Conservation (phyloP, 92 coral and sea anemone genomes). For the Ricordea florida region DNA sequence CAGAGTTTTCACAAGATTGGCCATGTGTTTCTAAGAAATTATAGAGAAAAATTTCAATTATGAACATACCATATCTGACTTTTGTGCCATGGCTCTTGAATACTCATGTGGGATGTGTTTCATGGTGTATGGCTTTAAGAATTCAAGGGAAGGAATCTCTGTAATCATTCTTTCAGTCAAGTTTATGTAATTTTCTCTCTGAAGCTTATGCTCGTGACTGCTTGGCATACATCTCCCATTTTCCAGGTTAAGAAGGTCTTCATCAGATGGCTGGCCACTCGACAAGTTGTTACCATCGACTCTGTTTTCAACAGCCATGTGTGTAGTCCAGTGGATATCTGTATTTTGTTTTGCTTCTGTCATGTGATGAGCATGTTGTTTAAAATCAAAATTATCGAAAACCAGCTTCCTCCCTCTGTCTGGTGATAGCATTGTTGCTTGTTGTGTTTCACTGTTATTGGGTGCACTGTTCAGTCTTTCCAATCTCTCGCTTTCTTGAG, state of each 20-base stretch:
- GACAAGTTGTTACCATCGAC: conserved; percentile 47
- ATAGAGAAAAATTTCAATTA: too few species aligned
- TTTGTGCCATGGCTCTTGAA: conserved; percentile 5
- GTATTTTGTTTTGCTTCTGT: conserved; percentile 53
- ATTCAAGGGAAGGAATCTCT: conserved; percentile 27
- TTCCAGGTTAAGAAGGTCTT: conserved; percentile 11
- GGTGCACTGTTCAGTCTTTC: not conserved
- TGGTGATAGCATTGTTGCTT: not conserved
- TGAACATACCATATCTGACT: conserved; percentile 36
- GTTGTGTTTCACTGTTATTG: conserved; percentile 1
- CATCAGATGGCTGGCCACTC: not conserved
- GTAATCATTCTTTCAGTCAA: conserved; percentile 29
- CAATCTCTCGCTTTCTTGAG: conserved; percentile 4
- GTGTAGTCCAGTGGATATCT: conserved; percentile 56
- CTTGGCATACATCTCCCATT: conserved; percentile 55
- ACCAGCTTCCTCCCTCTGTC: conserved; percentile 57
- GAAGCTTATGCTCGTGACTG: conserved; percentile 45
- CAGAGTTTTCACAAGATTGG: too few species aligned
- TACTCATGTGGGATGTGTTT: conserved; percentile 43
- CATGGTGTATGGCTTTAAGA: not conserved
- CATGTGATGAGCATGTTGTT: conserved; percentile 57
- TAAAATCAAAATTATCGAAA: conserved; percentile 65
- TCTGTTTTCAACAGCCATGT: conserved; percentile 56
- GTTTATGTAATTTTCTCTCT: conserved; percentile 35
- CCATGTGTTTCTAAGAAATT: too few species aligned